Percentiles rank a stretch among this genome's conserved stretches.
Evolutionary conservation across 30 jellyfish, hydroid and myxozoan genomes (phyloP).

Genomic region (Aurelia sp.): DNA sequence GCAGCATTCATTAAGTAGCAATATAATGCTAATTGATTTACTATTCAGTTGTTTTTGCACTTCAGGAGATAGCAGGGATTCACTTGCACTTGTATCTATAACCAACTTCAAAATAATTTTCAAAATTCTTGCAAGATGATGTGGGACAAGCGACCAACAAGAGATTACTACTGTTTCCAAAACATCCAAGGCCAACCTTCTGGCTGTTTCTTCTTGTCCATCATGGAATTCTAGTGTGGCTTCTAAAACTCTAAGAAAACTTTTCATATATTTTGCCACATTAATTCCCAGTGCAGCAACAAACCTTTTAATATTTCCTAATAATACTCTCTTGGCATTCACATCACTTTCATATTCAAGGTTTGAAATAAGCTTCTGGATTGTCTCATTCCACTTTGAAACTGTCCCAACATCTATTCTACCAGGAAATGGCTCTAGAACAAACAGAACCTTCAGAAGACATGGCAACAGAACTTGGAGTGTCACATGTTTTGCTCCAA

Average conservation of each 20-base stretch:
- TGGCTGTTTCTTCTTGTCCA: slow-evolving; percentile 37
- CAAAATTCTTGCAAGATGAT: slow-evolving; percentile 36
- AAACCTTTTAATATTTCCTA: slow-evolving; percentile 31
- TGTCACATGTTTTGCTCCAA: slow-evolving; percentile 40
- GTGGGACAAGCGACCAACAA: slow-evolving; percentile 60
- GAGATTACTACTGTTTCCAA: background rate
- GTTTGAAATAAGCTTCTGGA: slow-evolving; percentile 62
- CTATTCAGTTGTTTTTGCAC: background rate
- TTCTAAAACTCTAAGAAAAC: slow-evolving; percentile 7
- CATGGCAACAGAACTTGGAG: slow-evolving; percentile 68
- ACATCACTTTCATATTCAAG: slow-evolving; percentile 55
- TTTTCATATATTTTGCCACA: slow-evolving; percentile 38
- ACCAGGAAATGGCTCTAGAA: slow-evolving; percentile 53
- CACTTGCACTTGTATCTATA: slow-evolving; percentile 36
- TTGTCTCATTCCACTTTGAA: slow-evolving; percentile 67
- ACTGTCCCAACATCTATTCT: slow-evolving; percentile 11
- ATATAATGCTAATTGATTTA: slow-evolving; percentile 3
- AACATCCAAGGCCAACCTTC: slow-evolving; percentile 42
- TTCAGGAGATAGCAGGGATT: slow-evolving; percentile 7
- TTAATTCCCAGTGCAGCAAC: slow-evolving; percentile 48
- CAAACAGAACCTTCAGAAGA: slow-evolving; percentile 38
- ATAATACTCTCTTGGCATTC: slow-evolving; percentile 26
- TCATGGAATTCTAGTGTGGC: slow-evolving; percentile 38
- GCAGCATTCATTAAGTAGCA: slow-evolving; percentile 50
- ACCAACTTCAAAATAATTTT: slow-evolving; percentile 41